Evolutionary conservation across 1,140 invertebrate genomes (phyloP), one percentile per base, ranked within the genome.

Genomic region (Stegodyphus dumicola): DNA sequence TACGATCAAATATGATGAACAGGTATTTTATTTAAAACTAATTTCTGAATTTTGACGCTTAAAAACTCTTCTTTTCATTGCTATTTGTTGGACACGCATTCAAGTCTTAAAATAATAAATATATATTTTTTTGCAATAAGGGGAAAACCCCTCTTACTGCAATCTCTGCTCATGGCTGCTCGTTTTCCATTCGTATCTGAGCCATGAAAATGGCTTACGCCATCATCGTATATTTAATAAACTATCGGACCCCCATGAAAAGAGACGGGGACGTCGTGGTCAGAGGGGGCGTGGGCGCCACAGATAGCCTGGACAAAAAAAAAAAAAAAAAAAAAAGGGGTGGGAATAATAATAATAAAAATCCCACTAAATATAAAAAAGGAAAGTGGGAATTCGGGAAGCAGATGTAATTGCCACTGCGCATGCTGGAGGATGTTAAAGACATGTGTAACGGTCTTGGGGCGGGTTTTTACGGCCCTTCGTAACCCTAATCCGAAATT

Each of bases 211-310:
- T 60, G 71, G 81, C 53, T 77, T 77, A 85, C 65, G 65, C 81
- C 81, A 77, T 85, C 81, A 85, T 85, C 71, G 74, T 56, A 77
- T 85, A 73, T 85, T 85, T 85, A 85, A 85, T 85, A 85, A 85
- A 85, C 81, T 85, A 85, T 85, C 74, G 51, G 18, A 48, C 51
- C 51, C 60, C 56, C 65, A 70, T 85, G 81, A 70, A 85, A 69
- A 74, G 56, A 52, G 54, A 70, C 54, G 48, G 54, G 18, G n/a
- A 13, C 73, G 54, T 56, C 51, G n/a, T 15, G 60, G 60, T 17
- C 70, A 56, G 80, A 69, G 53, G 73, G 73, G 73, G 71, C 81
- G 71, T 85, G 81, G 64, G 70, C 65, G 49, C 6, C 9, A 51
- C 51, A 69, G 81, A 85, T 85, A 85, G 73, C 81, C 33, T 49